These are phyloP conservation scores for Argopecten irradians DNA, from an alignment of 1,140 invertebrate genomes.

Conservation along the genomic window DNA sequence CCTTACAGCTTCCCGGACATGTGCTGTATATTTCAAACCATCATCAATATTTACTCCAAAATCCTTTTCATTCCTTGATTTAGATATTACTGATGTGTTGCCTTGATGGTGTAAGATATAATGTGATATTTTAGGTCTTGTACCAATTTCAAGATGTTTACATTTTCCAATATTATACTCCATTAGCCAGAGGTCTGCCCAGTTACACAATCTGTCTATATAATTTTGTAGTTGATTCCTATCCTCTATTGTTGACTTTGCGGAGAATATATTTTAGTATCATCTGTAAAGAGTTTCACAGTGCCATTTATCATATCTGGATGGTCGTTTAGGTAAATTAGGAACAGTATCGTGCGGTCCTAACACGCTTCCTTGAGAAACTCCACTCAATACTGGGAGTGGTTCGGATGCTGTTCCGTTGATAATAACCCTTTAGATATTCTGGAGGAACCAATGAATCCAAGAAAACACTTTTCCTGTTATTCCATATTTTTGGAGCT, in stretches of 20 bases:
- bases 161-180: slow-evolving; percentile 26
- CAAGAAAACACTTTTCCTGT: slow-evolving; percentile 10
- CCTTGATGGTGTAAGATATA: background rate
- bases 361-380: slow-evolving; percentile 32
- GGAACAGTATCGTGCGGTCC: slow-evolving; percentile 29
- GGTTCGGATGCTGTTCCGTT: background rate
- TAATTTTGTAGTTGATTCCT: background rate
- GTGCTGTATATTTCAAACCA: slow-evolving; percentile 15
- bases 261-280: slow-evolving; percentile 27
- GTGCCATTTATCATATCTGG: background rate
- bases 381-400: slow-evolving; percentile 28
- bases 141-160: background rate
- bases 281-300: slow-evolving; percentile 20
- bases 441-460: slow-evolving; percentile 16
- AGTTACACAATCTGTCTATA: background rate
- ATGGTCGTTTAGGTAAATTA: slow-evolving; percentile 31
- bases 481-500: slow-evolving; percentile 26
- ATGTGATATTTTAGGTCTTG: background rate
- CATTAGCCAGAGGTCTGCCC: slow-evolving; percentile 8
- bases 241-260: background rate
- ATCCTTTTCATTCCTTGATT: background rate
- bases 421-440: no score
- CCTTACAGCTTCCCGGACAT: background rate
- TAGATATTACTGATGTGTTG: background rate
- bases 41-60: slow-evolving; percentile 18